phyloP scores from a whole-genome alignment of 1,140 invertebrate genomes.

The Muscidifurax raptorellus region DNA sequence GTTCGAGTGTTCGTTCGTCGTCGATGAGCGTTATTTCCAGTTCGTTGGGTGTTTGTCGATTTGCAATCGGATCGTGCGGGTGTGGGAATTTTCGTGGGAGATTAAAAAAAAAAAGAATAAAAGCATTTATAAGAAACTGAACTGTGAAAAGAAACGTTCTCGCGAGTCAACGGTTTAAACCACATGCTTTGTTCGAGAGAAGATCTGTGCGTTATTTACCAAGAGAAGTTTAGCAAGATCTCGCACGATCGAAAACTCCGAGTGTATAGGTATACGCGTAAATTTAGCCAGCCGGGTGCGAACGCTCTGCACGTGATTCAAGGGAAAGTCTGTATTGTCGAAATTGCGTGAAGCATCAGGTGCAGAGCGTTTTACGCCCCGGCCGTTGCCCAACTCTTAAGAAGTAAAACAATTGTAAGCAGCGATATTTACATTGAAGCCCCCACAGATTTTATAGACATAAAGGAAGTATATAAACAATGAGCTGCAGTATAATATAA shows the following conservation, averaged over 20 bases:
- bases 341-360: background rate
- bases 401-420: constrained; percentile 70
- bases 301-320: constrained; percentile 31
- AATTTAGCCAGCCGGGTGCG: constrained; percentile 32
- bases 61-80: background rate
- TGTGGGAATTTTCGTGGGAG: constrained; percentile 71
- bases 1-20: constrained; percentile 43
- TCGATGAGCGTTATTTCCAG: constrained; percentile 11
- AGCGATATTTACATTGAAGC: constrained; percentile 80
- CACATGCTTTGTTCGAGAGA: constrained; percentile 80
- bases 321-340: background rate
- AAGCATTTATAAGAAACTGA: constrained; percentile 84
- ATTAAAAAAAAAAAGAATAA: constrained; percentile 79
- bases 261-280: constrained; percentile 10
- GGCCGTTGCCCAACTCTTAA: background rate
- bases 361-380: constrained; percentile 32
- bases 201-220: constrained; percentile 45
- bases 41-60: background rate
- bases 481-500: constrained; percentile 63
- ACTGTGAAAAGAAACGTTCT: constrained; percentile 86
- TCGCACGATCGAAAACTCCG: constrained; percentile 30
- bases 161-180: constrained; percentile 79
- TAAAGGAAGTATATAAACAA: constrained; percentile 67
- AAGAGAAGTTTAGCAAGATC: constrained; percentile 47
- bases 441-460: constrained; percentile 67